Base-by-base conservation (phyloP, 2,888 invertebrate species). In the Beris morrisii region DNA sequence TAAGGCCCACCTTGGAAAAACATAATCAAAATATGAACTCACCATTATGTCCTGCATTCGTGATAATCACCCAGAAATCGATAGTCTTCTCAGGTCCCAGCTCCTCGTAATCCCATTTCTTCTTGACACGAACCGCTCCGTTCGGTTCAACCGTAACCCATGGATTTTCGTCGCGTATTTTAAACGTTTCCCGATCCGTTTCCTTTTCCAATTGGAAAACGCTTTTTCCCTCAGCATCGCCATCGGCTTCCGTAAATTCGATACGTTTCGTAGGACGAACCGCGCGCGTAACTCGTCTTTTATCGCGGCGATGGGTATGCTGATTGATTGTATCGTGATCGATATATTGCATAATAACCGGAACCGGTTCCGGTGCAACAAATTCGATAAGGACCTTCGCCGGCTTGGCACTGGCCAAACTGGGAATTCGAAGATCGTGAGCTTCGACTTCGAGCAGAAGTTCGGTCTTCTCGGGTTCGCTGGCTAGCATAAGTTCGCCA, bases 41-140 rank as follows among this genome's bases (percentile, higher is more conserved):
- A 93, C 92, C 92, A 84, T 91, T 90, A 80, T 90, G 90, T 83
- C 92, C 93, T 71, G 91, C 87, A 80, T 95, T 95, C 67, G 92
- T 93, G 75, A 95, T 95, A 65, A 93, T 93, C 64, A 95, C 95
- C 95, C 95, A 95, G 81, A 95, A 95, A 81, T 95, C 95, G 76
- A 95, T 95, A 12, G 93, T 95, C 80, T 95, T 95, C 82, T 95
- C 95, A 2, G 93, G 93, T 31, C 95, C 95, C 56, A 95, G 82
- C 77, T 95, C 95, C 78, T 95, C 95, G 81, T 93, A 95, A 85
- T 95, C 95, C 95, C 95, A 95, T 87, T 94, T 94, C 87, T 94
- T 93, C 82, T 93, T 94, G 71, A 95, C 95, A 76, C 91, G 88
- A 75, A 95, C 94, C 66, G 93, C 91, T 73, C 95, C 95, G 82